phyloP scores from a whole-genome alignment of 2,113 vertebrate species.

The Sebastes schlegelii region DNA sequence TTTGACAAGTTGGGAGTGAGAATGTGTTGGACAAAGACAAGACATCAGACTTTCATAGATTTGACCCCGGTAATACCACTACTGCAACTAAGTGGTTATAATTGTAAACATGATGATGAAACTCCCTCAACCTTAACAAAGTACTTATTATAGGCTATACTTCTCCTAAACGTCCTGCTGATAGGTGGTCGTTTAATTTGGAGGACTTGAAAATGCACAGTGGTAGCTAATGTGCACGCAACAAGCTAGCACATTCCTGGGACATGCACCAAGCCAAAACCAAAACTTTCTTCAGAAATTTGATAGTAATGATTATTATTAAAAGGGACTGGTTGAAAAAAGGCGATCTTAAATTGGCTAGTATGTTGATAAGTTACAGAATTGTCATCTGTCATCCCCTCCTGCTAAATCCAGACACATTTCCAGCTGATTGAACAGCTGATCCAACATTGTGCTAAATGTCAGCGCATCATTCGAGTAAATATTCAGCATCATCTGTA shows the following conservation, averaged over 20 bases:
- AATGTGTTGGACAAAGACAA: background rate
- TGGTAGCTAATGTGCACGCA: background rate
- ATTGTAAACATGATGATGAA: background rate
- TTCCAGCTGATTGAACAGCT: background rate
- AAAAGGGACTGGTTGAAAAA: background rate
- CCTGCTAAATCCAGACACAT: background rate
- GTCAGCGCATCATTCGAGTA: background rate
- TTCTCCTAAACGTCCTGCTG: background rate
- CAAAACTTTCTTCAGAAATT: background rate
- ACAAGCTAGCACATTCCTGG: background rate
- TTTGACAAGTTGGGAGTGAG: too few species aligned
- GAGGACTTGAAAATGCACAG: background rate
- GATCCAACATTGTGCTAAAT: background rate
- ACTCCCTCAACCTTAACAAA: background rate
- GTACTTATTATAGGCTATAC: too few species aligned
- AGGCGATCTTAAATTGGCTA: background rate
- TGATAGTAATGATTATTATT: background rate
- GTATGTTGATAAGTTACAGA: background rate
- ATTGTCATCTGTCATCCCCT: background rate
- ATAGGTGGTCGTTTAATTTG: background rate
- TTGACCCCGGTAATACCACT: background rate
- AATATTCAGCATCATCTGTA: background rate
- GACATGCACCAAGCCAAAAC: background rate
- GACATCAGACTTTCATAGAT: background rate
- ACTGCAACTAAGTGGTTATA: background rate